Base-by-base conservation (phyloP, 2,797 vertebrate genomes). In the Enteromius afrohamiltoni region DNA sequence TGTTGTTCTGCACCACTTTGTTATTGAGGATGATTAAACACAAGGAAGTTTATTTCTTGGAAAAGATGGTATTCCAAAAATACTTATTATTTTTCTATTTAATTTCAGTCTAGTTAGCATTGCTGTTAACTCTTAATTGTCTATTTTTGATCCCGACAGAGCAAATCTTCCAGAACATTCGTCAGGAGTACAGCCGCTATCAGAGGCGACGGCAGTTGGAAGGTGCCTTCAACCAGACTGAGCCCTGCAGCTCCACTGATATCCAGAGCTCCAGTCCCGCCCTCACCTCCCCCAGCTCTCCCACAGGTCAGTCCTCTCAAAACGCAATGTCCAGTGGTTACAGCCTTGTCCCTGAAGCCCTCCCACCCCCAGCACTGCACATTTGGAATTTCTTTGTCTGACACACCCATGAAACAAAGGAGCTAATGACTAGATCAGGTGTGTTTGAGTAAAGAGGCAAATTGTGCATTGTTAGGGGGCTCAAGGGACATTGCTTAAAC, bases 131-230 rank as follows among this genome's bases (percentile, higher is more conserved):
- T 68, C 65, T 79, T 1, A 3, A 11, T 29, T 78, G 29, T 71
- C 73, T 40, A 31, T 0, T 64, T 81, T 79, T 29, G 58, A 47
- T 47, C 77, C 34, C 78, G 81, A 89, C 93, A 97, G 96, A 97
- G 93, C 96, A 97, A 93, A 97, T 97, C 93, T 97, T 97, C 93
- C 96, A 96, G 92, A 97, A 97, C 93, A 95, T 97, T 87, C 96
- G 96, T 88, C 96, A 97, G 93, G 96, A 97, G 94, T 97, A 97
- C 93, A 96, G 93, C 90, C 96, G 96, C 83, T 96, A 96, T 92
- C 96, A 97, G 92, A 95, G 96, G 93, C 93, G 96, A 91, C 95
- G 96, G 92, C 96, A 97, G 91, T 93, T 97, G 94, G 97, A 97
- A 92, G 96, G 95, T 64, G 93, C 95, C 88, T 97, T 97, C 90